Evolutionary conservation across 2,113 vertebrate genomes (phyloP), one percentile per base, ranked within the genome.

Genomic region (Propithecus coquereli): DNA sequence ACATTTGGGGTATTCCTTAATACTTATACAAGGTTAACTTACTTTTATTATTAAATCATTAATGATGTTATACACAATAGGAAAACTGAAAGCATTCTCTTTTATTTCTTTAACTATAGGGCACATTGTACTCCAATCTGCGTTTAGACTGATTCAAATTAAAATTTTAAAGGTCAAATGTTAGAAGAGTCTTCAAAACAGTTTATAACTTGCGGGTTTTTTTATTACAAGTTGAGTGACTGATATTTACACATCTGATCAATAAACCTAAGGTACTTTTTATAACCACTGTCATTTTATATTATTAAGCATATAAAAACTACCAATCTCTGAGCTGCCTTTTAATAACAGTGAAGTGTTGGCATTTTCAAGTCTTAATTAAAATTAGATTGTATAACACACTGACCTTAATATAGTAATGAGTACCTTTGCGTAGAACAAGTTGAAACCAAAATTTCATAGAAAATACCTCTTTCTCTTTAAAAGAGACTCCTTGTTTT

Each of bases 181-280:
- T 76, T 97, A 83, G 77, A 90, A 73, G 54, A 92, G 52, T 90
- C 81, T 90, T 96, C 66, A 92, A 94, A 95, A 85, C 68, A 71
- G 89, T 97, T 97, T 95, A 94, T 77, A 96, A 95, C 43, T 90
- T 91, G 34, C 18, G 68, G 85, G 23, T 40, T 83, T 96, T 96
- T 97, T 97, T 89, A 97, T 96, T 94, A 95, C 87, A 96, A 96
- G 59, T 54, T 77, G 77, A 91, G 43, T 92, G 70, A 92, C 92
- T 97, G 84, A 92, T 97, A 97, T 96, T 97, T 97, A 97, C 76
- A 97, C 84, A 97, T 85, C 76, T 95, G 92, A 97, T 97, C 96
- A 97, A 97, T 96, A 88, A 97, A 96, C n/a, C 45, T 87, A 85
- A 87, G 37, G 37, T 94, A 88, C 32, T 45, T 97, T 96, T 96